Evolutionary conservation across 1,140 invertebrate species (phyloP).

Genomic region (Habropoda laboriosa): DNA sequence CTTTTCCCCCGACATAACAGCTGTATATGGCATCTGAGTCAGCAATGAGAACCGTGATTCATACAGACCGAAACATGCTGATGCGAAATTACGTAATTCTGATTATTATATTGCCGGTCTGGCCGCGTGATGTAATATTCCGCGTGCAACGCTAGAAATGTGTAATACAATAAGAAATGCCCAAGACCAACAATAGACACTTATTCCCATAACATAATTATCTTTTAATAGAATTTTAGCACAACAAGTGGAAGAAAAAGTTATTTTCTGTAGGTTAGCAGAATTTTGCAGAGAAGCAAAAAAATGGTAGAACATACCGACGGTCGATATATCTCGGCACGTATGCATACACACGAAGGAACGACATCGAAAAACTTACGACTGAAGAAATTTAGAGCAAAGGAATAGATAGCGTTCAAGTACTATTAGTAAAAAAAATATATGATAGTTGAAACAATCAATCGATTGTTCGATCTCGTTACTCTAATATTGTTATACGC

Average conservation of each 20-base stretch:
- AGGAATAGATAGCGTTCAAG: too few species aligned
- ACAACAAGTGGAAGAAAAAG: neutral
- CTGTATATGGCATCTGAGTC: constrained; percentile 11
- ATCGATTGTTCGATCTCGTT: too few species aligned
- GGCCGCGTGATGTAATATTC: neutral
- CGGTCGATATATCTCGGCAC: too few species aligned
- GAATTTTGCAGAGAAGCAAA: too few species aligned
- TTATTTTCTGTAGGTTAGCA: neutral
- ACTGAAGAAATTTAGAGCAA: too few species aligned
- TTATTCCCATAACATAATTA: neutral
- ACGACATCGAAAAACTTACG: too few species aligned
- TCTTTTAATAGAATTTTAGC: too few species aligned
- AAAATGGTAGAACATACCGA: too few species aligned
- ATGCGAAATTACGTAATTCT: constrained; percentile 16
- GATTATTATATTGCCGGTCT: constrained; percentile 1
- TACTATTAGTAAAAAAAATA: too few species aligned
- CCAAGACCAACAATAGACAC: neutral
- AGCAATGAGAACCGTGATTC: constrained; percentile 8
- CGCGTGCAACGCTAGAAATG: neutral
- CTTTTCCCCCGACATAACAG: neutral
- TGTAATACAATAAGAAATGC: neutral
- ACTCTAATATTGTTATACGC: too few species aligned
- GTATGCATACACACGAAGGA: too few species aligned
- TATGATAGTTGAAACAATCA: too few species aligned
- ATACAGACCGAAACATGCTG: neutral